Evolutionary conservation across 2,113 vertebrate species (phyloP).

Genomic region (Ceuthmochares aereus): DNA sequence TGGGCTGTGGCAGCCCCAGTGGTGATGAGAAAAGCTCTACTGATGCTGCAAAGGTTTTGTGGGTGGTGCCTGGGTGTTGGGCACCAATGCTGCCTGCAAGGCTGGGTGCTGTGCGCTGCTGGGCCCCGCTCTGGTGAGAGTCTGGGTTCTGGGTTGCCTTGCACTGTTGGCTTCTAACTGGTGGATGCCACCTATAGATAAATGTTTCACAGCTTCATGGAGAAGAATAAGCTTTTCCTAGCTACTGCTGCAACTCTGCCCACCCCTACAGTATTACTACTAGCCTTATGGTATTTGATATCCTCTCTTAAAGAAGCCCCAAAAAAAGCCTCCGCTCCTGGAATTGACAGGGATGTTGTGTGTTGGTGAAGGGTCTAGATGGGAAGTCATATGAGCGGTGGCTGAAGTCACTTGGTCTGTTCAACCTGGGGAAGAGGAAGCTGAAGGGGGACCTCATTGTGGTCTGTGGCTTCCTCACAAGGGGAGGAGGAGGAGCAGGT

Average conservation of each 20-base stretch:
- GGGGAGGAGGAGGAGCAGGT: too few relatives aligned
- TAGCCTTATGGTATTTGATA: background rate
- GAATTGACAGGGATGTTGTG: background rate
- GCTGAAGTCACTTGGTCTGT: too few relatives aligned
- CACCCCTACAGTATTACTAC: background rate
- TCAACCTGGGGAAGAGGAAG: too few relatives aligned
- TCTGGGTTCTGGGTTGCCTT: background rate
- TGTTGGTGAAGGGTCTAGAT: background rate
- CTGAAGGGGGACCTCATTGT: too few relatives aligned
- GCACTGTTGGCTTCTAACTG: background rate
- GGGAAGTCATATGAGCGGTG: too few relatives aligned
- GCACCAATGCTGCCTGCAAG: background rate
- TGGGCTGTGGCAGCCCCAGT: background rate
- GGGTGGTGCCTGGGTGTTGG: background rate
- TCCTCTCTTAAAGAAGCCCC: background rate
- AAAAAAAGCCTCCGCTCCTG: background rate
- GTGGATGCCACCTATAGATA: background rate
- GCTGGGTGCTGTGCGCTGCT: background rate
- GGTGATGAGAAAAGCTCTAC: background rate
- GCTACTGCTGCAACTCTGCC: slow-evolving; percentile 5
- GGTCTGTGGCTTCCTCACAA: too few relatives aligned
- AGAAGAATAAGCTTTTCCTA: background rate
- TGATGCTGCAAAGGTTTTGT: background rate
- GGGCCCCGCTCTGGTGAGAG: accelerated
- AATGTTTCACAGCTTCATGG: background rate